Conservation (phyloP, 2,888 invertebrate species). For the Xestobium rufovillosum region DNA sequence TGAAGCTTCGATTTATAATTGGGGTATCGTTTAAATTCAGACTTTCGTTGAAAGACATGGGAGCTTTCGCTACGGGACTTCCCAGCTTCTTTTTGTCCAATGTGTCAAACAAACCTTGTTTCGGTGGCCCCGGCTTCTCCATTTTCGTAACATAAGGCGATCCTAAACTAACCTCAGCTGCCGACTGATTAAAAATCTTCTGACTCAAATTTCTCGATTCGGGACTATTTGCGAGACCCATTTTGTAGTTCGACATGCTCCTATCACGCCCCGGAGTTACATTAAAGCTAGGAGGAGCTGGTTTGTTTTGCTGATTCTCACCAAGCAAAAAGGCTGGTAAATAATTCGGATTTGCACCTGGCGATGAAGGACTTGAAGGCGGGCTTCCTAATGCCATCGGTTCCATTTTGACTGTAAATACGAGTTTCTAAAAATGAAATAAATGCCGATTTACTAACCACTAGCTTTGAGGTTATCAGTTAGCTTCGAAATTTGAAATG, state of each 20-base stretch:
- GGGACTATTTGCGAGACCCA: slow-evolving; percentile 25
- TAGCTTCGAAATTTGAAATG: no score
- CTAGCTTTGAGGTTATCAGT: no score
- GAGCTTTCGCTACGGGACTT: slow-evolving; percentile 31
- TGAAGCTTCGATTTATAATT: slow-evolving; percentile 11
- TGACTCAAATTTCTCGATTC: slow-evolving; percentile 33
- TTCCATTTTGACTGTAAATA: slow-evolving; percentile 56
- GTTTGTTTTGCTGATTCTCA: slow-evolving; percentile 50
- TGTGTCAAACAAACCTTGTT: slow-evolving; percentile 61
- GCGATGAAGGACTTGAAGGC: slow-evolving; percentile 60
- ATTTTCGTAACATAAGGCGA: slow-evolving; percentile 38
- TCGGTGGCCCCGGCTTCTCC: slow-evolving; percentile 61
- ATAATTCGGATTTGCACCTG: slow-evolving; percentile 59
- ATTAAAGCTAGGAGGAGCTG: slow-evolving; percentile 42
- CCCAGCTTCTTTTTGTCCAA: slow-evolving; percentile 38
- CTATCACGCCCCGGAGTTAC: slow-evolving; percentile 36
- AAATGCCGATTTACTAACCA: no score
- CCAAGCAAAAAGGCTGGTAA: slow-evolving; percentile 74
- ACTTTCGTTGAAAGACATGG: slow-evolving; percentile 31
- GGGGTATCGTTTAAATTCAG: slow-evolving; percentile 26
- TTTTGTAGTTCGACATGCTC: slow-evolving; percentile 25
- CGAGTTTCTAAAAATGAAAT: no score
- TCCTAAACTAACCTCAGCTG: slow-evolving; percentile 34
- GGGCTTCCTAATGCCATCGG: slow-evolving; percentile 80
- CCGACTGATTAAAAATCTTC: slow-evolving; percentile 36